Evolutionary conservation across 2,888 invertebrate species (phyloP).

Genomic region (Schizaphis graminum): DNA sequence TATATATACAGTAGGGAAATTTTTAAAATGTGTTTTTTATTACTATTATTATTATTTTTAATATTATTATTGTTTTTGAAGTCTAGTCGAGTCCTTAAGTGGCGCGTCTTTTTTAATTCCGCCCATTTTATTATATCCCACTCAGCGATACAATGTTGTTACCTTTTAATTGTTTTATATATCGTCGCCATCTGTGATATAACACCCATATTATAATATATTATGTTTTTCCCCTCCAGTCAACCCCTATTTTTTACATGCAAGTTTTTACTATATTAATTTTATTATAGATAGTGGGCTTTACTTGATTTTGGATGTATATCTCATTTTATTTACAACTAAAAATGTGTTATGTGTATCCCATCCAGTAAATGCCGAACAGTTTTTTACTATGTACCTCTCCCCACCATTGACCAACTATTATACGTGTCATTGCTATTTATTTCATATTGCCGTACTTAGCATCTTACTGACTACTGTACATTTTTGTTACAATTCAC

Average conservation of each 20-base stretch:
- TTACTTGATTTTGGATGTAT: background rate
- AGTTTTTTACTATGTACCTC: background rate
- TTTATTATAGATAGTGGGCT: background rate
- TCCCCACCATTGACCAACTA: background rate
- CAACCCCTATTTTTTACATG: background rate
- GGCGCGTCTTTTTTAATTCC: slow-evolving; percentile 24
- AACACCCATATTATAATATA: slow-evolving; percentile 10
- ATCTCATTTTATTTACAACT: background rate
- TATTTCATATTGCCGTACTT: slow-evolving; percentile 1
- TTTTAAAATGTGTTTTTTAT: slow-evolving; percentile 30
- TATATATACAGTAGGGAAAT: background rate
- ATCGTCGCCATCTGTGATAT: slow-evolving; percentile 48
- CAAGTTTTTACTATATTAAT: background rate
- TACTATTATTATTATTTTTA: slow-evolving; percentile 34
- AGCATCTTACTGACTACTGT: slow-evolving; percentile 41
- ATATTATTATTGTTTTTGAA: slow-evolving; percentile 30
- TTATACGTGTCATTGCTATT: background rate
- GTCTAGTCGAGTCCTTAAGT: slow-evolving; percentile 39
- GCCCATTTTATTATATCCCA: slow-evolving; percentile 15
- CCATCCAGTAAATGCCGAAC: background rate
- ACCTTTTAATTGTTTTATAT: slow-evolving; percentile 44
- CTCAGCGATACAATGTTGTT: slow-evolving; percentile 11
- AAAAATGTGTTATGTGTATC: background rate
- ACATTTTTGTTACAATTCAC: slow-evolving; percentile 31
- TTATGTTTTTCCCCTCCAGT: background rate